Evolutionary conservation across 1,140 invertebrate genomes (phyloP).

Genomic region (Acromyrmex echinatior): DNA sequence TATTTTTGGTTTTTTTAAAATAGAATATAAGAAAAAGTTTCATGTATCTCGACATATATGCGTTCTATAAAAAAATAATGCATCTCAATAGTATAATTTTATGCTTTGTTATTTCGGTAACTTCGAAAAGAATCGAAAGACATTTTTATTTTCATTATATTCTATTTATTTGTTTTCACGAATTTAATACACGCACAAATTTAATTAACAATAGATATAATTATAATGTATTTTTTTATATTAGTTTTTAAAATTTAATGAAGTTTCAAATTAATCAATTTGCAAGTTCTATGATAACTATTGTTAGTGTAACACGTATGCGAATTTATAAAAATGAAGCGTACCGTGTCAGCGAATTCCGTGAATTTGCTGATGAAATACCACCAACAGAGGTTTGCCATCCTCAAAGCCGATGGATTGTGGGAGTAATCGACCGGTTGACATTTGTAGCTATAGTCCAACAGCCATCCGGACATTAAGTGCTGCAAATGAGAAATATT

Average conservation of each 20-base stretch:
- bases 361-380: slow-evolving; percentile 99
- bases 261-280: background rate
- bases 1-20: background rate
- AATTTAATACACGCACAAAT: background rate
- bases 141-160: background rate
- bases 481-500: slow-evolving; percentile 88
- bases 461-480: slow-evolving; percentile 94
- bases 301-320: too few relatives aligned
- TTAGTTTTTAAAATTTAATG: background rate
- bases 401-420: slow-evolving; percentile 90
- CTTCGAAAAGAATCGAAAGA: background rate
- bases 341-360: slow-evolving; percentile 97
- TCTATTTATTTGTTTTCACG: background rate
- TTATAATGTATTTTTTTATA: background rate
- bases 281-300: background rate
- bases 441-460: slow-evolving; percentile 96
- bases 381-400: slow-evolving; percentile 97
- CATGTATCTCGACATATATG: background rate
- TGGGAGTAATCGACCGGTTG: slow-evolving; percentile 97
- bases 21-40: background rate
- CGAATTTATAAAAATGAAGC: background rate
- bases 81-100: background rate
- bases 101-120: background rate
- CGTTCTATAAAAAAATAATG: background rate
- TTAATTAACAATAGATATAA: background rate